Percentiles rank a stretch among this genome's conserved stretches.
These are phyloP conservation scores for Chrysolina haemoptera DNA, from an alignment of 2,888 invertebrate species.

Conservation along the genomic window DNA sequence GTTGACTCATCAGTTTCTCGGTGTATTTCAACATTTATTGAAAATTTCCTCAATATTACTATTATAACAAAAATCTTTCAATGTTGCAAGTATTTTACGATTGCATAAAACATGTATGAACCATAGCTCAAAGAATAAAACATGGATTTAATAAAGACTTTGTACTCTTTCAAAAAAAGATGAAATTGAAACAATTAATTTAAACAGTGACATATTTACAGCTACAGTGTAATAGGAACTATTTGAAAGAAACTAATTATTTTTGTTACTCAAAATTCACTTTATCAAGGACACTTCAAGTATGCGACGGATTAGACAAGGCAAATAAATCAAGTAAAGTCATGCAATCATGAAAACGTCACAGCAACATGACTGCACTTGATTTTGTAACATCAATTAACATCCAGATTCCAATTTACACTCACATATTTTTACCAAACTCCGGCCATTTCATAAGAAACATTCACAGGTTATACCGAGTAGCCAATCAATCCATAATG, in stretches of 20 bases:
- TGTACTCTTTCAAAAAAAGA: not conserved
- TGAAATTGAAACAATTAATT: not conserved
- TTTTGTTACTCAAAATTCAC: conserved; percentile 8
- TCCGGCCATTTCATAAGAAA: not conserved
- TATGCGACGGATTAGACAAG: conserved; percentile 23
- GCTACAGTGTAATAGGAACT: conserved; percentile 13
- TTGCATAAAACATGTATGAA: too few species aligned
- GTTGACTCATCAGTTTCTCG: too few species aligned
- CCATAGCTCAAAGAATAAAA: too few species aligned
- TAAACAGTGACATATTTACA: not conserved
- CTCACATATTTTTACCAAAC: not conserved
- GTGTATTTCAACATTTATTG: too few species aligned
- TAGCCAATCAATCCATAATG: too few species aligned
- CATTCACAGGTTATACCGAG: not conserved
- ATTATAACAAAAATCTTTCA: too few species aligned
- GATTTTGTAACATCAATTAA: conserved; percentile 2
- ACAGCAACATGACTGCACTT: not conserved
- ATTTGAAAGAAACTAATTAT: conserved; percentile 19
- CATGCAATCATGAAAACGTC: conserved; percentile 2
- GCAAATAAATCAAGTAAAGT: conserved; percentile 16
- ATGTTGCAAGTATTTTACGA: too few species aligned
- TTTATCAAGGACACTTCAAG: conserved; percentile 18
- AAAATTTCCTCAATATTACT: too few species aligned
- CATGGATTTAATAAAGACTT: not conserved
- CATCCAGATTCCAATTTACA: not conserved